These are phyloP conservation scores for Hyla sarda DNA, from an alignment of 2,113 vertebrate genomes.

Conservation along the genomic window DNA sequence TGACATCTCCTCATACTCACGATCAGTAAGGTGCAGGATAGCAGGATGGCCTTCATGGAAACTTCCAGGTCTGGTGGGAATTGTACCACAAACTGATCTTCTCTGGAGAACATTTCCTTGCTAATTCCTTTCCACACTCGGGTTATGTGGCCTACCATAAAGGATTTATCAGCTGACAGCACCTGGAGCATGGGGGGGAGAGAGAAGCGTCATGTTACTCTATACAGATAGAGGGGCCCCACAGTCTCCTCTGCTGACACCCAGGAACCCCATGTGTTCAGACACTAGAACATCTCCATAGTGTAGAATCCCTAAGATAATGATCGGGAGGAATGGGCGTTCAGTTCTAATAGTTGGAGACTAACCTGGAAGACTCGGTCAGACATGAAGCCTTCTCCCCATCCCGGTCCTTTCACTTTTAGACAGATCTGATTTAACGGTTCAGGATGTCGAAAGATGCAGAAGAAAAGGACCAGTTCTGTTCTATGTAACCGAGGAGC, in stretches of 20 bases:
- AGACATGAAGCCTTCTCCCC: slow-evolving; percentile 25
- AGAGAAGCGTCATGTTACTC: background rate
- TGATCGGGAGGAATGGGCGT: too few species aligned
- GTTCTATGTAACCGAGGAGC: background rate
- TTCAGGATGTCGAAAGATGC: background rate
- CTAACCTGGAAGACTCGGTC: background rate
- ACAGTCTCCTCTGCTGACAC: too few species aligned
- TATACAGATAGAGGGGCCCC: background rate
- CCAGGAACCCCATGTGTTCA: too few species aligned
- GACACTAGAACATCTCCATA: too few species aligned
- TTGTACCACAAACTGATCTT: slow-evolving; percentile 86
- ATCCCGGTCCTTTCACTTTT: slow-evolving; percentile 29
- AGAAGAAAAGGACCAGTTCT: background rate
- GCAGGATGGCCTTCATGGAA: slow-evolving; percentile 84
- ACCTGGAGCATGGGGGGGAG: background rate
- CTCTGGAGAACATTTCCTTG: slow-evolving; percentile 81
- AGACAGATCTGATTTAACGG: background rate
- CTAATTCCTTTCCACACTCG: slow-evolving; percentile 87
- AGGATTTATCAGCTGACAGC: background rate
- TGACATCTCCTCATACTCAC: slow-evolving; percentile 71
- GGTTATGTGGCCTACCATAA: slow-evolving; percentile 79
- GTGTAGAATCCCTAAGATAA: too few species aligned
- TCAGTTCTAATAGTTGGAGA: background rate
- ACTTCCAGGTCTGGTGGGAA: slow-evolving; percentile 87
- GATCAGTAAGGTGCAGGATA: slow-evolving; percentile 87